These are phyloP conservation scores for Drosophila lutescens DNA, from an alignment of 2,888 invertebrate species.

Conservation along the genomic window DNA sequence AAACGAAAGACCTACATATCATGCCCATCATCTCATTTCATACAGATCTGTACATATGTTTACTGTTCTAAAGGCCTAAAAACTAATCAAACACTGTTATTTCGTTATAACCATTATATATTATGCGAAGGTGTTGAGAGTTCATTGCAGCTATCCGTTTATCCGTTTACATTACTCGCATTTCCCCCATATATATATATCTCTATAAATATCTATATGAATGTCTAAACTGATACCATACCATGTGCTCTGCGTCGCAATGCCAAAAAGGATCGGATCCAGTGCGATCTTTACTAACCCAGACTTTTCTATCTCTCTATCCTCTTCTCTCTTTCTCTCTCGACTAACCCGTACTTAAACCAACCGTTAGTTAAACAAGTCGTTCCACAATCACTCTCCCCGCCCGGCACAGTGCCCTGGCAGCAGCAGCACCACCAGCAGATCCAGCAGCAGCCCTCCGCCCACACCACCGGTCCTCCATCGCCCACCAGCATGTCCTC, in stretches of 20 bases:
- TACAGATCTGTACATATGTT: conserved; percentile 52
- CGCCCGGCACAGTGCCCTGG: conserved; percentile 88
- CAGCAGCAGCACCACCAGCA: conserved; percentile 86
- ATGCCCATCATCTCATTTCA: conserved; percentile 37
- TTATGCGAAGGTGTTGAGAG: conserved; percentile 44
- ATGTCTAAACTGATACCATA: conserved; percentile 29
- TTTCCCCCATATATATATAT: conserved; percentile 11
- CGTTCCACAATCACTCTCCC: conserved; percentile 87
- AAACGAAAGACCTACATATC: conserved; percentile 1
- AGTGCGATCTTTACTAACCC: conserved; percentile 29
- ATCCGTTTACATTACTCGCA: conserved; percentile 30
- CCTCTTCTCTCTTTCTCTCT: conserved; percentile 12
- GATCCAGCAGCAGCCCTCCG: conserved; percentile 81
- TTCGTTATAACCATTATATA: conserved; percentile 33
- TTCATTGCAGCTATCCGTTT: conserved; percentile 30
- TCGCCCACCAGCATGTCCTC: conserved; percentile 88
- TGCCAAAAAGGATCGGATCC: conserved; percentile 2
- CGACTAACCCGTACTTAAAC: conserved; percentile 11
- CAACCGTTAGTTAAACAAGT: conserved; percentile 87
- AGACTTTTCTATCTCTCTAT: conserved; percentile 16
- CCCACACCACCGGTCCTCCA: conserved; percentile 86
- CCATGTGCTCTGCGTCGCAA: conserved; percentile 28
- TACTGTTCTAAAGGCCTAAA: conserved; percentile 31
- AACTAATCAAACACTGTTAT: conserved; percentile 33
- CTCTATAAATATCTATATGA: conserved; percentile 15